Evolutionary conservation across 2,888 invertebrate species (phyloP), one percentile per base, ranked within the genome.

Genomic region (Lochmaea capreae): DNA sequence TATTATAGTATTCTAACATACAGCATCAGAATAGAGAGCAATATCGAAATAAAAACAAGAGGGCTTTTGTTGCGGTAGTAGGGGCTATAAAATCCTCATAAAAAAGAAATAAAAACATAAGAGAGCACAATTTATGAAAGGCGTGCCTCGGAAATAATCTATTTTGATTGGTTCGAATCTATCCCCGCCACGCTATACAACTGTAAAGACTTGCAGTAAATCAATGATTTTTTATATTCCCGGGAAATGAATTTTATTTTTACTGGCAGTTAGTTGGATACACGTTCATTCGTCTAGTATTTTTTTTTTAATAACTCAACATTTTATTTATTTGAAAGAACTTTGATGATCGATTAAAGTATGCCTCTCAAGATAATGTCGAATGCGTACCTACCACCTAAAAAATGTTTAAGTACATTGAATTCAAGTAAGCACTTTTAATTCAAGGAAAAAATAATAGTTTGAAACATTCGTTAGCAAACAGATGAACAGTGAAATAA

Each of bases 21-120:
- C 16, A 67, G 67, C 70, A 65, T 71, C 67, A 54, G 62, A 67
- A 70, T 68, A 65, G 65, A 73, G 67, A 66, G 49, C 68, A 26
- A 67, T 63, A 74, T 33, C 65, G 66, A 73, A 77, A 73, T 73
- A 73, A 75, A 76, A 77, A 75, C 69, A 73, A 73, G 74, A 72
- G 74, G 65, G 62, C 74, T 72, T 72, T 65, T 69, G 77, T 76
- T 77, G 76, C 75, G 76, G 78, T 77, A 75, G 78, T 77, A 78
- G 78, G 79, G 78, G 74, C 76, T 72, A 80, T 81, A 81, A 81
- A 81, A 80, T 79, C 65, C 80, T 77, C 80, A 83, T 83, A 83
- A 83, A 83, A 84, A 82, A 80, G 83, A 82, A 83, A 84, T 82
- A 83, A 83, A 84, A 83, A 82, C 83, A 81, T 82, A 83, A 83